Evolutionary conservation across 2,113 vertebrate genomes (phyloP), one percentile per base, ranked within the genome.

Genomic region (Xiphophorus hellerii): DNA sequence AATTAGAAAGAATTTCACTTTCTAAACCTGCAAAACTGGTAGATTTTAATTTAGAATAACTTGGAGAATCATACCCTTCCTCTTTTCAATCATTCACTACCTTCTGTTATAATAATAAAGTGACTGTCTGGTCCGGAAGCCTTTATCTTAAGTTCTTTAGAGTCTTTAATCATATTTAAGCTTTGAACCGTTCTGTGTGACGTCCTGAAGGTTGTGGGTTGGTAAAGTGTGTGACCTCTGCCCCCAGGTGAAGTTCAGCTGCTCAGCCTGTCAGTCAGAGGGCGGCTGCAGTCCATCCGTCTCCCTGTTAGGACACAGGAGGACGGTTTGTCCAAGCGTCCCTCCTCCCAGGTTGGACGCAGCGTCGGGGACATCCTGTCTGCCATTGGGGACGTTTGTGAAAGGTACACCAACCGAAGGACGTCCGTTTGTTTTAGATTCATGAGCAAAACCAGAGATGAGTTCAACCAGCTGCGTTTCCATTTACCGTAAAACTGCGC

Each of bases 331-430:
- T 27, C 77, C 68, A 75, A 42, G 65, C 78, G 88, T 33, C 82
- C 91, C 0, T 66, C 93, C 0, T 87, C 88, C 0, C 92, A 90
- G 48, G 86, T 91, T 0, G 95, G 95, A 6, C 94, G 90, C 37
- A 95, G 92, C 67, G 92, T 98, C 30, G 95, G 93, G 77, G 95
- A 96, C 71, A 89, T 98, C 35, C 93, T 99, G 0, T 95, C 96
- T 0, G 95, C 95, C 9, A 97, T 99, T 0, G 95, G 95, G 61
- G 93, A 96, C 0, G 92, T 97, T 48, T 97, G 95, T 0, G 96
- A 97, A 84, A 97, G 96, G 97, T 99, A 78, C 1, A 10, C 4
- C 1, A 30, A 17, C 8, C 8, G 69, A 67, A 28, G 22, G 0
- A 22, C 22, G 61, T 69, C 4, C 37, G 3, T 28, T 42, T 12